phyloP scores from a whole-genome alignment of 2,113 vertebrate genomes.

The Poeciliopsis occidentalis region DNA sequence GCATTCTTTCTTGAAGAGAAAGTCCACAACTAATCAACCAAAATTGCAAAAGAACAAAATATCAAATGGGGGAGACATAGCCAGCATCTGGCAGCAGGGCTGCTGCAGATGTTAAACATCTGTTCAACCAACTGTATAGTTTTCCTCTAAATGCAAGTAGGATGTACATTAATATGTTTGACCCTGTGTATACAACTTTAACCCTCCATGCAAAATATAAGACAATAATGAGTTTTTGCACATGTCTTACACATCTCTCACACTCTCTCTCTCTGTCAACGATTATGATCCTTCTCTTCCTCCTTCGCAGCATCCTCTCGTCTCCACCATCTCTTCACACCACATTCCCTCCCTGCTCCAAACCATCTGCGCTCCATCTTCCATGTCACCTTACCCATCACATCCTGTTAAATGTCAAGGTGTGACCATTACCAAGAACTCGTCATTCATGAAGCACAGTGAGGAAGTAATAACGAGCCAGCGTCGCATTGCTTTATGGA shows the following conservation, averaged over 20 bases:
- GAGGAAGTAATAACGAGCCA: neutral
- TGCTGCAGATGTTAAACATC: too few relatives aligned
- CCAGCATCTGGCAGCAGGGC: too few relatives aligned
- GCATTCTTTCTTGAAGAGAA: too few relatives aligned
- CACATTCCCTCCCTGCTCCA: conserved; percentile 20
- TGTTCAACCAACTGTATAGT: neutral
- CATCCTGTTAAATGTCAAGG: conserved; percentile 44
- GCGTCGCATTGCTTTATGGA: neutral
- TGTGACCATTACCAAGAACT: conserved; percentile 19
- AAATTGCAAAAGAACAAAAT: too few relatives aligned
- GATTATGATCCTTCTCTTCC: neutral
- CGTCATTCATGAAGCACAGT: conserved; percentile 1
- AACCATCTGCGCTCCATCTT: conserved; percentile 47
- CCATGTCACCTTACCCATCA: conserved; percentile 36
- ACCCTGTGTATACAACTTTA: too few relatives aligned
- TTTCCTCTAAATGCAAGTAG: neutral
- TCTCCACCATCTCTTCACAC: conserved; percentile 2
- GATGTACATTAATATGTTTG: neutral
- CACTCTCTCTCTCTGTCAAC: conserved; percentile 9
- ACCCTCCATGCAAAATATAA: too few relatives aligned
- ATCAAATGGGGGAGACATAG: too few relatives aligned
- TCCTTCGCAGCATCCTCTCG: neutral
- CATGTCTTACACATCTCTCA: neutral
- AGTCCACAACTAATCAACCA: too few relatives aligned
- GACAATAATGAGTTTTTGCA: neutral